Percentiles rank a stretch among this genome's conserved stretches.
phyloP scores from a whole-genome alignment of 2,113 vertebrate species.

The Pseudopipra pipra region DNA sequence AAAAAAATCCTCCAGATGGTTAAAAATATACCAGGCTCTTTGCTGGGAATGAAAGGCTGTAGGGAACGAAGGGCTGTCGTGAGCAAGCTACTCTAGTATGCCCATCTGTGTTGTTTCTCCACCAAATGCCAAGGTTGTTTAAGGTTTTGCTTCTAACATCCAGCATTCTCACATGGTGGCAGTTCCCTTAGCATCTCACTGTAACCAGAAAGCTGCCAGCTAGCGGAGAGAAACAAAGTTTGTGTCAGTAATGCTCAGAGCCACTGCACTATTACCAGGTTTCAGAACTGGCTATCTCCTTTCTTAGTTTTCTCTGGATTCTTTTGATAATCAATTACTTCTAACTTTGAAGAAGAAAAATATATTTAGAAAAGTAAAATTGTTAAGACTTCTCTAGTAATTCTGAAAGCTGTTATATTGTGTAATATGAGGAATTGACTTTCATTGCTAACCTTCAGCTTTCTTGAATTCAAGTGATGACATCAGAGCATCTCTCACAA shows the following conservation, averaged over 20 bases:
- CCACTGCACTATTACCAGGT: neutral
- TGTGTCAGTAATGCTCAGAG: neutral
- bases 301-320: neutral
- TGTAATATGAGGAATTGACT: neutral
- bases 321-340: neutral
- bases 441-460: neutral
- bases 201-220: neutral
- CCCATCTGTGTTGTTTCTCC: neutral
- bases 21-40: neutral
- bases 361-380: neutral
- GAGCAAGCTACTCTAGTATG: neutral
- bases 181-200: neutral
- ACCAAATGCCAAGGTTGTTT: neutral
- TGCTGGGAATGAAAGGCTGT: neutral
- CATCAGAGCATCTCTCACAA: neutral
- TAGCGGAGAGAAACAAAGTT: neutral
- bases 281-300: neutral
- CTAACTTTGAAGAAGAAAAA: neutral
- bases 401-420: neutral
- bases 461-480: neutral
- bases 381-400: neutral
- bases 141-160: neutral
- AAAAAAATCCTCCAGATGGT: neutral
- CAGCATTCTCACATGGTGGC: neutral
- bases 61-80: neutral